Conservation (phyloP, 37 sponge, comb jelly and placozoan species). For the Amphimedon queenslandica region DNA sequence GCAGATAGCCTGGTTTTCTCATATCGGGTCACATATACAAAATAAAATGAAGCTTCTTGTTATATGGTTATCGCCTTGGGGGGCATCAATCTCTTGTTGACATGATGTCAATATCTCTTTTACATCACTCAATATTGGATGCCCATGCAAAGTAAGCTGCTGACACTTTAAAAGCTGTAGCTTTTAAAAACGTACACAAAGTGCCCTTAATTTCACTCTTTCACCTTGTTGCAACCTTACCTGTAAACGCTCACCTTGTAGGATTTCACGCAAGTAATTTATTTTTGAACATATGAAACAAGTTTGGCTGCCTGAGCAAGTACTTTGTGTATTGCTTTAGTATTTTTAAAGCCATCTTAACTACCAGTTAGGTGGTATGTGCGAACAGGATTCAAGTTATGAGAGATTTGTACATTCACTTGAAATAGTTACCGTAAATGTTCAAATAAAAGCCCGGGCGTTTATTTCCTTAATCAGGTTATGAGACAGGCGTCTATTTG, state of each 20-base stretch:
- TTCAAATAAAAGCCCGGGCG: no score
- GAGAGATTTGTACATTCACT: background rate
- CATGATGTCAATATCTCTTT: background rate
- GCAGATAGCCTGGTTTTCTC: no score
- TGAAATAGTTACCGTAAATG: no score
- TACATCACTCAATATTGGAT: background rate
- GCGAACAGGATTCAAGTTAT: slow-evolving; percentile 3
- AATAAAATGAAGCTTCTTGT: no score
- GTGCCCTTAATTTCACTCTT: slow-evolving; percentile 15
- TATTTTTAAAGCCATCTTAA: slow-evolving; percentile 14
- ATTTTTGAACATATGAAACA: slow-evolving; percentile 18
- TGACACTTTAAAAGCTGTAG: background rate
- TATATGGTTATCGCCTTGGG: no score
- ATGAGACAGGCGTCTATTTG: no score
- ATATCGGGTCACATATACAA: no score
- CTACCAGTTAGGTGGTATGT: slow-evolving; percentile 4
- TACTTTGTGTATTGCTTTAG: background rate
- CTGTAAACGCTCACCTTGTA: slow-evolving; percentile 15
- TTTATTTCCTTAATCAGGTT: no score
- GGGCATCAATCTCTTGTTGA: slow-evolving; percentile 3
- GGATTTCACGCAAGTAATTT: slow-evolving; percentile 6
- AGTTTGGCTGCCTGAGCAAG: slow-evolving; percentile 6
- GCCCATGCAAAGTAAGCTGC: background rate
- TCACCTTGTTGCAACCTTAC: slow-evolving; percentile 11
- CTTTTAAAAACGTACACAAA: slow-evolving; percentile 1